Percentiles rank a stretch among this genome's conserved stretches.
Evolutionary conservation across 2,797 vertebrate genomes (phyloP).

Genomic region (Microchirus variegatus): DNA sequence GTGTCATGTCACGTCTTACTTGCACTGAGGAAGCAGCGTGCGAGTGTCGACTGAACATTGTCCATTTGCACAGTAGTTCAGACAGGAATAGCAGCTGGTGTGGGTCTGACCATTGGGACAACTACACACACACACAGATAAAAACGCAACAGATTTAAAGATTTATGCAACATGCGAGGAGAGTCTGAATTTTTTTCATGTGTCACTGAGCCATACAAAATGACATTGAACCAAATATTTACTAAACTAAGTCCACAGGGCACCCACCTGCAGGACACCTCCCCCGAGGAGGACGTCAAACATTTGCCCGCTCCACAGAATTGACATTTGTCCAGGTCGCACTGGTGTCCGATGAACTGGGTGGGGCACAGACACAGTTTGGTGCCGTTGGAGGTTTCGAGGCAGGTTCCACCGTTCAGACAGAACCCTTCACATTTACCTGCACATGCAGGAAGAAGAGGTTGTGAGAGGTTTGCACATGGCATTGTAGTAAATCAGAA

Average conservation of each 20-base stretch:
- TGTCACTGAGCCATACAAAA: background rate
- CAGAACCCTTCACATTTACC: slow-evolving; percentile 91
- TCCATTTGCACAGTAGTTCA: slow-evolving; percentile 87
- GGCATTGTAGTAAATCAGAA: too few species aligned
- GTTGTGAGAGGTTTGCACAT: too few species aligned
- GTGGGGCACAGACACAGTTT: slow-evolving; percentile 86
- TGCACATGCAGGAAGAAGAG: slow-evolving; percentile 40
- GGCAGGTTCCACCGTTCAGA: slow-evolving; percentile 86
- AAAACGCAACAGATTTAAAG: slow-evolving; percentile 12
- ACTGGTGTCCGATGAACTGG: slow-evolving; percentile 84
- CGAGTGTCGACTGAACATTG: slow-evolving; percentile 86
- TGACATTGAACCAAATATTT: slow-evolving; percentile 21
- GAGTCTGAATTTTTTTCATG: too few species aligned
- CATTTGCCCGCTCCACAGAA: slow-evolving; percentile 87
- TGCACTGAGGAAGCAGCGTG: slow-evolving; percentile 90
- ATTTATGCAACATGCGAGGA: background rate
- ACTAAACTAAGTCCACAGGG: background rate
- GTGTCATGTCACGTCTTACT: slow-evolving; percentile 78
- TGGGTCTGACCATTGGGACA: slow-evolving; percentile 86
- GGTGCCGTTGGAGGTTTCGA: slow-evolving; percentile 81
- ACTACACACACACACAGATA: slow-evolving; percentile 67
- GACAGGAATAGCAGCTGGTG: slow-evolving; percentile 89
- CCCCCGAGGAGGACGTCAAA: slow-evolving; percentile 77
- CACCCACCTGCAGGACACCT: slow-evolving; percentile 89
- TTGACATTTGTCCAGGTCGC: slow-evolving; percentile 88